These are phyloP conservation scores for Carassius gibelio DNA, from an alignment of 2,113 vertebrate species.

Conservation along the genomic window DNA sequence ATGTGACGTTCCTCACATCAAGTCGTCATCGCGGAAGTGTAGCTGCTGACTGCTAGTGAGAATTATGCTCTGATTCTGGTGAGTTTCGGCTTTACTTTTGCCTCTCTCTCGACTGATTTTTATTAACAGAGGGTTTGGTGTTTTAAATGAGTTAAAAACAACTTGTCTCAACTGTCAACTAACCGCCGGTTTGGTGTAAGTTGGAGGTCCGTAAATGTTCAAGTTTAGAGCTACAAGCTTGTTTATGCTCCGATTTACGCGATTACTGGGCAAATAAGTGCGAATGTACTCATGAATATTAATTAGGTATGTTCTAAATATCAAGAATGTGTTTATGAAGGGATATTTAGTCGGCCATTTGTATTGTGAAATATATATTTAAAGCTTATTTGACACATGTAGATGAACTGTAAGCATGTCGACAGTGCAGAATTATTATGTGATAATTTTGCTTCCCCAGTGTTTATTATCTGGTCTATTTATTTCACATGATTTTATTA, in stretches of 20 bases:
- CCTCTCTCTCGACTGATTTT: neutral
- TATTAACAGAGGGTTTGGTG: neutral
- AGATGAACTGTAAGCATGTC: neutral
- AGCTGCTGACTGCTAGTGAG: neutral
- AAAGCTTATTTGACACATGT: neutral
- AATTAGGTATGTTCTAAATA: neutral
- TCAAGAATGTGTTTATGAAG: neutral
- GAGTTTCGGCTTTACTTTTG: slow-evolving; percentile 7
- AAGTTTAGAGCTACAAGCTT: neutral
- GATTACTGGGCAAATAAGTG: neutral
- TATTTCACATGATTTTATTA: neutral
- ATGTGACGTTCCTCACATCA: slow-evolving; percentile 23
- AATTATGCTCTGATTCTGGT: slow-evolving; percentile 36
- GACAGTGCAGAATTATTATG: neutral
- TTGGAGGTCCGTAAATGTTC: neutral
- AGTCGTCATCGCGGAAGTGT: slow-evolving; percentile 21
- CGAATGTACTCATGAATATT: neutral
- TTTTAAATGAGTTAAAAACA: neutral
- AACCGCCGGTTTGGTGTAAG: neutral
- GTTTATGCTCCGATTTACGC: neutral
- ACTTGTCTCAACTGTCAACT: neutral
- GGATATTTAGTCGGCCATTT: neutral
- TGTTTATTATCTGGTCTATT: neutral
- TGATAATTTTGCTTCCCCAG: neutral
- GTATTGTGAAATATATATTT: neutral